Base-by-base conservation (phyloP, 2,888 invertebrate genomes). In the Ennomos erosarius region DNA sequence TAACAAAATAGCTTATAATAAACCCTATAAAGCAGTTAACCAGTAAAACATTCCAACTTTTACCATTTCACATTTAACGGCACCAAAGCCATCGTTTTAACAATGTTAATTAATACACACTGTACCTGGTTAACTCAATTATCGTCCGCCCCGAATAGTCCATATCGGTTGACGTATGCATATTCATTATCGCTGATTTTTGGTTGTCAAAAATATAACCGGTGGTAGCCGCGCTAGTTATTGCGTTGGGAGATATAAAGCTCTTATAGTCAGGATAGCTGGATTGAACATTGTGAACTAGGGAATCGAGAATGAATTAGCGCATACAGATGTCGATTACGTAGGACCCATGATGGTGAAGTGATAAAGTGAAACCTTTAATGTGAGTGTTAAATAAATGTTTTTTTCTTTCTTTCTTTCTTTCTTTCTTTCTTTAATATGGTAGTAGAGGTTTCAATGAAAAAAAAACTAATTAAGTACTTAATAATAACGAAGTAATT, bases 121-220 rank as follows among this genome's bases (percentile, higher is more conserved):
- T 50, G 43, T 42, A 35, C 12, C 70, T 75, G 71, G 78, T 78
- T 81, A 79, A 79, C 69, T 63, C 73, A 79, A 82, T 85, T 79
- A 84, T 69, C 62, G 56, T 59, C 55, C 57, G 65, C 62, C 61
- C 69, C 52, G 68, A 71, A 77, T 70, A 67, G 74, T 73, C 69
- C 73, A 74, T 78, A 76, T 76, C 74, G 65, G 66, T 43, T 55
- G 62, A 58, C 49, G 38, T 69, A 78, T 85, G 76, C 79, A 84
- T 85, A 85, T 86, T 82, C 76, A 85, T 78, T 69, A 69, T 11
- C 59, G 50, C 66, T 74, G 73, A 78, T 78, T 77, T 76, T 56
- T 46, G 69, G 68, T 60, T 53, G 65, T 64, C 67, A 67, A 70
- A 74, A 80, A 75, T 70, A 67, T 60, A 68, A 49, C 63, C 70